phyloP scores from a whole-genome alignment of 2,113 vertebrate species.

The Oceanites oceanicus region DNA sequence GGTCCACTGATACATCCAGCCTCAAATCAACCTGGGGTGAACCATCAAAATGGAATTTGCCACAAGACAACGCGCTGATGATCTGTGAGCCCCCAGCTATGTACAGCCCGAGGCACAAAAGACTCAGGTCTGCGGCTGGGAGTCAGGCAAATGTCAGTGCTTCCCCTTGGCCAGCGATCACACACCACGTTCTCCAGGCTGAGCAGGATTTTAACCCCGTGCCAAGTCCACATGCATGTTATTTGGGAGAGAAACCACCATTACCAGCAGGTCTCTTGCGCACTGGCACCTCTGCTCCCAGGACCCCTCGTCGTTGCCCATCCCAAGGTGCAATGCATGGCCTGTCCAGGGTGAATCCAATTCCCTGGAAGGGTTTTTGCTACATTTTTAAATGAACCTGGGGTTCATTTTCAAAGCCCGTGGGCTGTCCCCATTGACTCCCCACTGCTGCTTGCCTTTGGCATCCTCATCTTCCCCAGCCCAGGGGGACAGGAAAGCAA shows the following conservation, averaged over 20 bases:
- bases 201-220: neutral
- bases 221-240: fast-evolving
- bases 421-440: fast-evolving
- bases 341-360: neutral
- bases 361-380: neutral
- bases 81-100: neutral
- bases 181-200: neutral
- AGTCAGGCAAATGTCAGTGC: neutral
- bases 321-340: fast-evolving
- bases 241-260: neutral
- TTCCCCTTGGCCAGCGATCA: neutral
- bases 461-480: neutral
- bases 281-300: neutral
- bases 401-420: neutral
- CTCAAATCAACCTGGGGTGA: neutral
- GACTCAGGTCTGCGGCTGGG: neutral
- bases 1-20: neutral
- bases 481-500: neutral
- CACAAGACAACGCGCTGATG: neutral
- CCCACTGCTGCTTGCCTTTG: no score
- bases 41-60: constrained; percentile 12
- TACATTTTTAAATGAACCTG: neutral
- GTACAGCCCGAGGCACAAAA: neutral
- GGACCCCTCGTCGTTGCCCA: neutral
- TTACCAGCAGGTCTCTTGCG: fast-evolving